These are phyloP conservation scores for Vanessa tameamea DNA, from an alignment of 1,140 invertebrate species.

Conservation along the genomic window DNA sequence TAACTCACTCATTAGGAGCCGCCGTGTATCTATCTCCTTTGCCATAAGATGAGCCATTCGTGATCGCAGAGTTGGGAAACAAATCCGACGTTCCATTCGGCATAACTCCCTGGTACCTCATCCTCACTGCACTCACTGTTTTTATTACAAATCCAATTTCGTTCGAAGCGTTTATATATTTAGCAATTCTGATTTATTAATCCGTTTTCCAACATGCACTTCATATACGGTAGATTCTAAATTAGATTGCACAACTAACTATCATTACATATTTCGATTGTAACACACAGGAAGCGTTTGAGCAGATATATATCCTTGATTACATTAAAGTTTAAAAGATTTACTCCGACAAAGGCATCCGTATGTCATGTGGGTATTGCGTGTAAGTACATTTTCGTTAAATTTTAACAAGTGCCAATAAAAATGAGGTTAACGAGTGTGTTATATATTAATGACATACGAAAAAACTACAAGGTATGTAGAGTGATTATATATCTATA, in stretches of 20 bases:
- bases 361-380: slow-evolving; percentile 7
- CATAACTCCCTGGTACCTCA: slow-evolving; percentile 61
- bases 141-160: neutral
- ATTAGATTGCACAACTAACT: neutral
- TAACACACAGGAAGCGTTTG: slow-evolving; percentile 55
- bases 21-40: slow-evolving; percentile 74
- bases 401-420: slow-evolving; percentile 4
- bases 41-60: slow-evolving; percentile 64
- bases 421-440: slow-evolving; percentile 7
- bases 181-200: slow-evolving; percentile 8
- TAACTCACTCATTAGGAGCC: slow-evolving; percentile 74
- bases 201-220: neutral
- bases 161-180: neutral
- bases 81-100: slow-evolving; percentile 53
- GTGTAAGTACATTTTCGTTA: slow-evolving; percentile 23
- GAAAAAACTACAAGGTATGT: neutral
- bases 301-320: slow-evolving; percentile 68
- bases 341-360: slow-evolving; percentile 26
- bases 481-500: neutral
- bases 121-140: slow-evolving; percentile 42
- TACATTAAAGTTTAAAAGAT: slow-evolving; percentile 62
- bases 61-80: slow-evolving; percentile 34
- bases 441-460: neutral
- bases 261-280: slow-evolving; percentile 9
- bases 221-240: neutral